Percentiles rank a stretch among this genome's conserved stretches.
Evolutionary conservation across 2,113 vertebrate genomes (phyloP).

Genomic region (Strix aluco): DNA sequence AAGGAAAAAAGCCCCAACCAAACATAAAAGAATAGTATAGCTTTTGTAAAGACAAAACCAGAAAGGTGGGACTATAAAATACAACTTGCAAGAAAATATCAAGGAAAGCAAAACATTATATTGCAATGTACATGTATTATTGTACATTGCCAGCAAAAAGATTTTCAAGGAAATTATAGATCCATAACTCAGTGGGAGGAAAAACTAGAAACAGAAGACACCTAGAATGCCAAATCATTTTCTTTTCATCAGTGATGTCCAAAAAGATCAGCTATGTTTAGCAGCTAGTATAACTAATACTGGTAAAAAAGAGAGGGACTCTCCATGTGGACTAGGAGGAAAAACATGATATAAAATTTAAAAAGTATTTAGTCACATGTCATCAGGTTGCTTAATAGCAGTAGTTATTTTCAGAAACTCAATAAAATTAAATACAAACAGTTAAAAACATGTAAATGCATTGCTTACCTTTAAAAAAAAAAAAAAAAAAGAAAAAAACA

Average conservation of each 20-base stretch:
- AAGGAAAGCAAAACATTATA: background rate
- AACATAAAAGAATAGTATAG: background rate
- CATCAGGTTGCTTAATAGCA: background rate
- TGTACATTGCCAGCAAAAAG: background rate
- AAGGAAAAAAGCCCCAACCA: background rate
- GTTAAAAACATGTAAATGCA: background rate
- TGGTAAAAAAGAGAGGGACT: background rate
- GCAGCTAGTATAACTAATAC: background rate
- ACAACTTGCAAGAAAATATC: background rate
- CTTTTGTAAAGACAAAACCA: background rate
- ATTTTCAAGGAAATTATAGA: background rate
- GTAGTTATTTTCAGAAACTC: background rate
- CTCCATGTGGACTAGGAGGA: background rate
- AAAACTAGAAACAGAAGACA: background rate
- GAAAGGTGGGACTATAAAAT: background rate
- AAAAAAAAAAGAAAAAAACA: too few relatives aligned
- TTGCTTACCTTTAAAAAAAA: background rate
- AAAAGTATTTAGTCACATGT: background rate
- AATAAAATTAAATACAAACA: background rate
- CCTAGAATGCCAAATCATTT: background rate
- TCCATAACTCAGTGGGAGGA: background rate
- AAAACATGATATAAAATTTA: background rate
- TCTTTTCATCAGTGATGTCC: background rate
- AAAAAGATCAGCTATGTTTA: background rate
- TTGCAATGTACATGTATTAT: background rate